A percentile compares a stretch with the other conserved stretches of the same genome.
Evolutionary conservation across 2,797 vertebrate genomes (phyloP).

Genomic region (Diplodus sargus): DNA sequence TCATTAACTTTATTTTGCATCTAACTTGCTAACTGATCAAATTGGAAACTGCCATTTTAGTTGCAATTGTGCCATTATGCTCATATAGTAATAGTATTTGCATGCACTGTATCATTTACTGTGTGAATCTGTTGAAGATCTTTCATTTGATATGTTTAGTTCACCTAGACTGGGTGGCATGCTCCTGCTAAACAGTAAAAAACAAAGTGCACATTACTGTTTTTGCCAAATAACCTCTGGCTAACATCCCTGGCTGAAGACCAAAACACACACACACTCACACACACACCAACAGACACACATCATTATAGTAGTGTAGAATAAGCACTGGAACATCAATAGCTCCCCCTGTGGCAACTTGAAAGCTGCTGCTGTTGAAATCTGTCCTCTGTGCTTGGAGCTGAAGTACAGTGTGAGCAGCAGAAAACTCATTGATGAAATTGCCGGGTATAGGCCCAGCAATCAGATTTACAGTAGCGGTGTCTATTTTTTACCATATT

Average conservation of each 20-base stretch:
- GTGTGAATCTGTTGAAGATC: slow-evolving; percentile 22
- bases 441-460: neutral
- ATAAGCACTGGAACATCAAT: slow-evolving; percentile 69
- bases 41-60: neutral
- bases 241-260: slow-evolving; percentile 59
- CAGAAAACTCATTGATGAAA: slow-evolving; percentile 19
- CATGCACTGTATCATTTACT: slow-evolving; percentile 23
- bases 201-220: slow-evolving; percentile 42
- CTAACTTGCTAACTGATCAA: neutral
- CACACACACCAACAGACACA: slow-evolving; percentile 12
- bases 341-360: slow-evolving; percentile 78
- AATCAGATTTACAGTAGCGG: slow-evolving; percentile 19
- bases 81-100: neutral
- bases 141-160: slow-evolving; percentile 25
- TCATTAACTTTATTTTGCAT: neutral
- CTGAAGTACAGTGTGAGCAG: slow-evolving; percentile 12
- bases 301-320: slow-evolving; percentile 47
- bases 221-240: slow-evolving; percentile 70
- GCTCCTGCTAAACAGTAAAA: slow-evolving; percentile 43
- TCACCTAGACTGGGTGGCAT: slow-evolving; percentile 29
- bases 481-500: neutral
- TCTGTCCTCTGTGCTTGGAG: slow-evolving; percentile 42
- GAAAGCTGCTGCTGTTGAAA: slow-evolving; percentile 60
- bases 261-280: slow-evolving; percentile 37
- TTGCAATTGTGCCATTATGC: slow-evolving; percentile 6